These are phyloP conservation scores for Noctuana brunneofusca DNA, from an alignment of 2,888 invertebrate genomes.

Conservation along the genomic window DNA sequence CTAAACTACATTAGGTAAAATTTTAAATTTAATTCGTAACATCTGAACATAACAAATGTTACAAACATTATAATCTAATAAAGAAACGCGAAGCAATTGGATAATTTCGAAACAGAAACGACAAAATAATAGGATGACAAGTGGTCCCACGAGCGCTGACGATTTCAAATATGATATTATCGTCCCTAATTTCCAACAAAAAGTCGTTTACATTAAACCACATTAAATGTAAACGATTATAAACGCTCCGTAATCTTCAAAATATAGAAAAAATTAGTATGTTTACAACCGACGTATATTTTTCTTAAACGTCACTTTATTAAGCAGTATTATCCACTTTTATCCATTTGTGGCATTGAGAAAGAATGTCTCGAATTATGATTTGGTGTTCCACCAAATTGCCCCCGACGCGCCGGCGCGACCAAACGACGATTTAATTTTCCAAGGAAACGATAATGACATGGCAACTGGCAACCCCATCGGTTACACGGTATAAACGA, in stretches of 20 bases:
- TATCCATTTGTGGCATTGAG: conserved; percentile 78
- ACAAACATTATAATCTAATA: not conserved
- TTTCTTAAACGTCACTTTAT: conserved; percentile 82
- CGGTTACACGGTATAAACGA: conserved; percentile 72
- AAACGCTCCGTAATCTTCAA: conserved; percentile 39
- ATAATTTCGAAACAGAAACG: conserved; percentile 22
- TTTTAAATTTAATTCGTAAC: conserved; percentile 1
- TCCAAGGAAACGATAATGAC: conserved; percentile 70
- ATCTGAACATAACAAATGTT: not conserved
- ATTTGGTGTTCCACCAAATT: conserved; percentile 65
- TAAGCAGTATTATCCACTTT: conserved; percentile 57
- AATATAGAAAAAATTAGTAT: conserved; percentile 7
- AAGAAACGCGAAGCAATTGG: conserved; percentile 2
- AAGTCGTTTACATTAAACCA: conserved; percentile 22
- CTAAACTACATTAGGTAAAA: conserved; percentile 14
- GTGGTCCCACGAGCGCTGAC: conserved; percentile 37
- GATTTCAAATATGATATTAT: conserved; percentile 47
- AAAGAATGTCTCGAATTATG: conserved; percentile 59
- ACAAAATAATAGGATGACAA: conserved; percentile 24
- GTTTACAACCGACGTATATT: conserved; percentile 62
- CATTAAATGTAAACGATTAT: conserved; percentile 27
- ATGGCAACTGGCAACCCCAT: conserved; percentile 66
- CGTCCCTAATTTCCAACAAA: conserved; percentile 18
- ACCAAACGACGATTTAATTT: conserved; percentile 75
- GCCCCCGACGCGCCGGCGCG: conserved; percentile 59